Base-by-base conservation (phyloP, 2,113 vertebrate species). In the Ammodytes dubius region DNA sequence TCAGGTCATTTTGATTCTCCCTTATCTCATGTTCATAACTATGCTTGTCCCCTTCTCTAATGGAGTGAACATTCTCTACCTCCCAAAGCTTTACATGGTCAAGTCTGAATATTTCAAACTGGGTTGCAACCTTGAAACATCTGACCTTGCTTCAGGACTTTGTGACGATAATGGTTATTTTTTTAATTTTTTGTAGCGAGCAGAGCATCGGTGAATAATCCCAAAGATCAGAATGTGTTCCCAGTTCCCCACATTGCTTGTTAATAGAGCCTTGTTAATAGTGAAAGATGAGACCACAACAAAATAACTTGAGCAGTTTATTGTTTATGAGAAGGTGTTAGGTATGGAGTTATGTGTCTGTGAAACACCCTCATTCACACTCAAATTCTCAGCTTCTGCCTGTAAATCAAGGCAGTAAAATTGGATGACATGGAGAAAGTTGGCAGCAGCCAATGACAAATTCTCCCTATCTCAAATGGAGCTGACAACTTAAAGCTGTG, bases 21-120 rank as follows among this genome's bases (percentile, higher is more conserved):
- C 92, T 89, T 87, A 89, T 90, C 90, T 86, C 87, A 90, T 91
- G 92, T 91, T 93, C 89, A 89, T 92, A 91, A 93, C 92, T 91
- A 92, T 69, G 72, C 86, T 82, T 82, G 87, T 91, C 88, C 81
- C 27, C 74, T 81, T 89, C 71, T 82, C 87, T 90, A 90, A 92
- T 85, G 85, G 82, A 82, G 81, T 84, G 76, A 94, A 88, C 87
- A 90, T 67, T 73, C 74, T 85, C 68, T 77, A 82, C 85, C 86
- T 87, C 80, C 80, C 37, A 61, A 86, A 85, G 79, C 86, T 88
- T 77, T 74, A 77, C 81, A 76, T 37, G 72, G 61, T 84, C 81
- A 69, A 70, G 76, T 79, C 77, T 83, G 77, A 89, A 89, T 80
- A 85, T 87, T 90, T 81, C 27, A 65, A 88, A 88, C 65, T 6